A percentile compares a stretch with the other conserved stretches of the same genome.
These are phyloP conservation scores for Rotaria magnacalcarata DNA, from an alignment of 2,888 invertebrate species.

Conservation along the genomic window DNA sequence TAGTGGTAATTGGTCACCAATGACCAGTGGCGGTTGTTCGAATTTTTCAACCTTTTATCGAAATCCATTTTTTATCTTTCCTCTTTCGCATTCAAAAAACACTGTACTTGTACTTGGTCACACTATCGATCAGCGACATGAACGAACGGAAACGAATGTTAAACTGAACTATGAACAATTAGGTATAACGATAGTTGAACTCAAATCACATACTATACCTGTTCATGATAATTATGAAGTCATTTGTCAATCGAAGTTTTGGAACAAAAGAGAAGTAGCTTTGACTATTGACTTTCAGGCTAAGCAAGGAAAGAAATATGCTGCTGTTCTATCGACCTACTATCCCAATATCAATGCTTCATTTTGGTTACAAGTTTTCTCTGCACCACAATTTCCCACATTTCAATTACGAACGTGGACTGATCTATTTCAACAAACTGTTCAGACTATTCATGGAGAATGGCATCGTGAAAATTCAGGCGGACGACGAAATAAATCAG, in stretches of 20 bases:
- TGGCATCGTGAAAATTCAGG: not conserved
- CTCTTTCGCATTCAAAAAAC: not conserved
- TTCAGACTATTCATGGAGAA: not conserved
- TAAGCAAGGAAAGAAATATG: not conserved
- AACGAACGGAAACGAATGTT: not conserved
- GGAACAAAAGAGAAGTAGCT: constrained; percentile 22
- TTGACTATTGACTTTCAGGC: not conserved
- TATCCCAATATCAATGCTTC: not conserved
- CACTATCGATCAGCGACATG: not conserved
- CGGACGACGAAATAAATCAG: not conserved
- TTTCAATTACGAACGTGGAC: not conserved
- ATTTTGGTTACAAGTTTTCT: constrained; percentile 6
- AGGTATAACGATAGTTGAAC: not conserved
- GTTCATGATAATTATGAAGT: constrained; percentile 4
- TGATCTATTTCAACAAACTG: not conserved
- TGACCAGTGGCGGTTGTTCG: not conserved
- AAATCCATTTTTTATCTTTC: constrained; percentile 3
- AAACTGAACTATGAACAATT: constrained; percentile 1
- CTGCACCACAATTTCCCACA: not conserved
- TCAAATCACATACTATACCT: not conserved
- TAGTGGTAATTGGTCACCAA: not conserved
- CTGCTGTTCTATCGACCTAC: not conserved
- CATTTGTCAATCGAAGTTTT: constrained; percentile 7
- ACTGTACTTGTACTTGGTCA: not conserved
- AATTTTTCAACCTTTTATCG: constrained; percentile 16